Percentiles rank a stretch among this genome's conserved stretches.
These are phyloP conservation scores for Spodoptera frugiperda DNA, from an alignment of 1,140 invertebrate species.

Conservation along the genomic window DNA sequence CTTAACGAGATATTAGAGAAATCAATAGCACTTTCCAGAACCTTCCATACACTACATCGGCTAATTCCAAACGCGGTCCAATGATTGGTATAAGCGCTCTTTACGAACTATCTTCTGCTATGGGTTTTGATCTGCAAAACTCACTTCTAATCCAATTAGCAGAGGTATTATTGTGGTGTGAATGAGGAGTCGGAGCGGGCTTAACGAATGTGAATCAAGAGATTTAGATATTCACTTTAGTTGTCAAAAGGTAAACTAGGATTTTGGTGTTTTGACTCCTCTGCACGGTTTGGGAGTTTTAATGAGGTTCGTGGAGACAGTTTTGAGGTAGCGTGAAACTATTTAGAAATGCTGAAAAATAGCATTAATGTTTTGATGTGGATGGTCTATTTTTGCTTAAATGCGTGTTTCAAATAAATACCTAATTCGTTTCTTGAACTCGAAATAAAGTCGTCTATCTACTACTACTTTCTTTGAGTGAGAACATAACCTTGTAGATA, in stretches of 20 bases:
- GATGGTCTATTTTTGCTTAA: no score
- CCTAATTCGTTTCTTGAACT: no score
- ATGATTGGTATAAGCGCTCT: constrained; percentile 41
- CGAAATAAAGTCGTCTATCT: no score
- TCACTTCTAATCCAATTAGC: constrained; percentile 53
- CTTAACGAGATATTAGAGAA: constrained; percentile 30
- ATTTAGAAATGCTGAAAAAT: no score
- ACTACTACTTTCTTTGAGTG: no score
- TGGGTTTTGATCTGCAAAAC: constrained; percentile 49
- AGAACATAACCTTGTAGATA: no score
- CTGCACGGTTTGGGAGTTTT: not conserved
- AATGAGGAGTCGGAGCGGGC: constrained; percentile 26
- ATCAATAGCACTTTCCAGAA: constrained; percentile 12
- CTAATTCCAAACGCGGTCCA: constrained; percentile 36
- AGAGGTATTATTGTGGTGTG: constrained; percentile 41
- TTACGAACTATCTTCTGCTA: constrained; percentile 40
- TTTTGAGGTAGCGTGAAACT: no score
- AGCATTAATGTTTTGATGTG: no score
- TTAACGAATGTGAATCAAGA: constrained; percentile 3
- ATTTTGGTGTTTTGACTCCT: not conserved
- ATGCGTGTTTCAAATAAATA: no score
- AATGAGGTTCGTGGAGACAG: not conserved
- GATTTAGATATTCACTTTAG: not conserved
- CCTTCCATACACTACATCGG: constrained; percentile 20
- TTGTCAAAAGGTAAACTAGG: not conserved